Evolutionary conservation across 2,797 vertebrate species (phyloP).

Genomic region (Diplodus sargus): DNA sequence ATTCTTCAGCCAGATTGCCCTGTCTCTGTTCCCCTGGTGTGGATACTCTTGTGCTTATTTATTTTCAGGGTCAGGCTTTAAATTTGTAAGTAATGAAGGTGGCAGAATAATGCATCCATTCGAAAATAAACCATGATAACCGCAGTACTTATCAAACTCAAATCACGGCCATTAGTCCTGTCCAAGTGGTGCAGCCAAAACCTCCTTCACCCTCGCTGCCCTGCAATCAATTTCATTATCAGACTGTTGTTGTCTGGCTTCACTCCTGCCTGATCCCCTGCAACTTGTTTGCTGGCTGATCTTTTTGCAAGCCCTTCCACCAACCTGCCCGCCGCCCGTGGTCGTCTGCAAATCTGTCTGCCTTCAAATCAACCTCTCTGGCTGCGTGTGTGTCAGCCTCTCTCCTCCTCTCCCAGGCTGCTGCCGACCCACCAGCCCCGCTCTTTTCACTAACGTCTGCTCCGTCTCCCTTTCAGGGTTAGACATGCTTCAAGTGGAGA

Average conservation of each 20-base stretch:
- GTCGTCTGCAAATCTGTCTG: conserved; percentile 15
- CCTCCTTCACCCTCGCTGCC: conserved; percentile 58
- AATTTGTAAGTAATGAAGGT: conserved; percentile 16
- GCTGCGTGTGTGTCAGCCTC: conserved; percentile 6
- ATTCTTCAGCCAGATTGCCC: background rate
- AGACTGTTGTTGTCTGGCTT: conserved; percentile 37
- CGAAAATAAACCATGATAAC: conserved; percentile 32
- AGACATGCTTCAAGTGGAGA: conserved; percentile 2
- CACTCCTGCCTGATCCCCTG: background rate
- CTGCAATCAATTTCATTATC: conserved; percentile 62
- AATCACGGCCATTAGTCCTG: conserved; percentile 37
- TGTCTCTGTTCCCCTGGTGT: background rate
- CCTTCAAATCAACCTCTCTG: conserved; percentile 10
- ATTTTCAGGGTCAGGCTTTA: background rate
- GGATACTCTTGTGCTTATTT: conserved; percentile 1
- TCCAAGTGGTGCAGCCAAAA: conserved; percentile 34
- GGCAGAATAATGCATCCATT: conserved; percentile 20
- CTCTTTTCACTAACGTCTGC: conserved; percentile 5
- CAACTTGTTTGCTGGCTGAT: conserved; percentile 32
- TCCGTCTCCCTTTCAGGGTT: conserved; percentile 10
- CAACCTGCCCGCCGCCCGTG: background rate
- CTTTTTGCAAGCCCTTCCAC: conserved; percentile 6
- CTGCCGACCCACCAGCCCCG: background rate
- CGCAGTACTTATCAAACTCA: conserved; percentile 34
- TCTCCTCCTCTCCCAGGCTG: conserved; percentile 12